phyloP scores from a whole-genome alignment of 2,113 vertebrate genomes.

The Anarhynchus alexandrinus region DNA sequence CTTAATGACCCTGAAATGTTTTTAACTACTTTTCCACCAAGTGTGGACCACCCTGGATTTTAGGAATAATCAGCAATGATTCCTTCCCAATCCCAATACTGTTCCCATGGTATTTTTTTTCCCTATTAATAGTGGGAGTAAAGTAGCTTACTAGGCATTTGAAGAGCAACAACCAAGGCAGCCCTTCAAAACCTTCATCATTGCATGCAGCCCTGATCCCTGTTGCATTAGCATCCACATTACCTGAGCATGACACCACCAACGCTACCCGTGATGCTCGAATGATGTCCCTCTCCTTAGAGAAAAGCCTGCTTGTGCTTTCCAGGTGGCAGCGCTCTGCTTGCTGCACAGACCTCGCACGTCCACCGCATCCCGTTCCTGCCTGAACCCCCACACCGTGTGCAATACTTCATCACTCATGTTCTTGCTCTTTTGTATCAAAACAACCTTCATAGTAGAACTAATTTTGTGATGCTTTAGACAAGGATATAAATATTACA shows the following conservation, averaged over 20 bases:
- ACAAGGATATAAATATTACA: background rate
- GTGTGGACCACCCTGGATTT: background rate
- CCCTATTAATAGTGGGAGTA: background rate
- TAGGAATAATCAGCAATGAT: background rate
- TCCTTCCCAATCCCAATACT: background rate
- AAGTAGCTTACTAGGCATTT: background rate
- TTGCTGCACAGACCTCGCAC: background rate
- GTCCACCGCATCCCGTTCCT: background rate
- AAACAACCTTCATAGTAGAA: background rate
- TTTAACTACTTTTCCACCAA: background rate
- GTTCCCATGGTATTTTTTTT: background rate
- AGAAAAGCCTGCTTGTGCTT: background rate
- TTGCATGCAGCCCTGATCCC: background rate
- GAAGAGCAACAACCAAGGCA: background rate
- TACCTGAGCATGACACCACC: background rate
- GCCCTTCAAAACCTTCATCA: background rate
- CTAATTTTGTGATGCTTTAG: background rate
- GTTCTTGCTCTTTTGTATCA: background rate
- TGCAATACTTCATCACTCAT: background rate
- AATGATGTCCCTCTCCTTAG: background rate
- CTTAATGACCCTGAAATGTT: background rate
- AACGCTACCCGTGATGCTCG: background rate
- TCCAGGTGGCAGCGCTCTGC: background rate
- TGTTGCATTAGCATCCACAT: background rate
- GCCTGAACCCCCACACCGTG: background rate